Evolutionary conservation across 2,888 invertebrate species (phyloP).

Genomic region (Melikaiella ostensackeni): DNA sequence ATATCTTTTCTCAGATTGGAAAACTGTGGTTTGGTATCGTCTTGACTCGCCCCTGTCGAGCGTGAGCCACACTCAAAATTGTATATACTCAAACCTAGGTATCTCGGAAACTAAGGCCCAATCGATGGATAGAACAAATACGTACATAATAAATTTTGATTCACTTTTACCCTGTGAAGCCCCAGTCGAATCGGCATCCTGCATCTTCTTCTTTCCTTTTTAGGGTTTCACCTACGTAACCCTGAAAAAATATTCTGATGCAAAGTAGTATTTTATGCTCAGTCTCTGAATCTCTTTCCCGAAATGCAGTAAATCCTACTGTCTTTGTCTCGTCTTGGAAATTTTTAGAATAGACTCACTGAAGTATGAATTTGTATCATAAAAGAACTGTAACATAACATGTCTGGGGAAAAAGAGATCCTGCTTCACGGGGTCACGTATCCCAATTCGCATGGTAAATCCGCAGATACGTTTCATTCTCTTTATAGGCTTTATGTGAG

Average conservation of each 20-base stretch:
- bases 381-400: constrained; percentile 6
- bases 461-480: constrained; percentile 31
- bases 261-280: too few species aligned
- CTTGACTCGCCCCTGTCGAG: too few species aligned
- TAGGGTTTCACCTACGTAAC: too few species aligned
- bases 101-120: too few species aligned
- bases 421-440: constrained; percentile 26
- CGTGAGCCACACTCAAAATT: too few species aligned
- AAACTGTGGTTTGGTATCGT: too few species aligned
- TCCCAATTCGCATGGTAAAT: constrained; percentile 38
- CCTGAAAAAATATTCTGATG: neutral
- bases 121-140: too few species aligned
- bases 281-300: neutral
- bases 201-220: too few species aligned
- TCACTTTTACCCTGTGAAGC: too few species aligned
- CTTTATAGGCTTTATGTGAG: constrained; percentile 35
- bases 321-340: neutral
- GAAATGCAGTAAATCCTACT: neutral
- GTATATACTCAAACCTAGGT: too few species aligned
- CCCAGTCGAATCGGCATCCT: too few species aligned
- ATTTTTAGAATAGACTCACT: neutral
- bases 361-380: constrained; percentile 5
- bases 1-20: neutral
- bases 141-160: too few species aligned
- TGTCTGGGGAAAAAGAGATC: constrained; percentile 10